These are phyloP conservation scores for Simalia tracyae DNA, from an alignment of 2,797 vertebrate genomes.

Conservation along the genomic window DNA sequence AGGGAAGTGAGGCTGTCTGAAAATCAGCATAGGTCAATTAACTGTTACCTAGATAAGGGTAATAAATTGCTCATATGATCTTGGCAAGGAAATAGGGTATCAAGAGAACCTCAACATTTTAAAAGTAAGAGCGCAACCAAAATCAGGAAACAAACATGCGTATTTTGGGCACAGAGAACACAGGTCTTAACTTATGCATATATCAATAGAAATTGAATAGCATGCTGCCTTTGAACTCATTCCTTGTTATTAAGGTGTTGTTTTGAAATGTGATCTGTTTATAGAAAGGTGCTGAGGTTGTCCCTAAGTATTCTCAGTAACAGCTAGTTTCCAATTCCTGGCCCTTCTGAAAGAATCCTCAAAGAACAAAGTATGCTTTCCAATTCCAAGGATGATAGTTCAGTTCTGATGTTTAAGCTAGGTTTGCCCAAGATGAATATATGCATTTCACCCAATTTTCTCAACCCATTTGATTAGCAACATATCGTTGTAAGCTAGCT, in stretches of 20 bases:
- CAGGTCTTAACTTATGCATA: neutral
- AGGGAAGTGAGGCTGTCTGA: slow-evolving; percentile 46
- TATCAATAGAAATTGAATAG: slow-evolving; percentile 5
- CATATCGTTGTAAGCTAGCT: slow-evolving; percentile 6
- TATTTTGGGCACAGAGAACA: neutral
- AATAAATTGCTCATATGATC: slow-evolving; percentile 38
- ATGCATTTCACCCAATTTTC: neutral
- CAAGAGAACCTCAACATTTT: slow-evolving; percentile 38
- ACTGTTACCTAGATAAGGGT: slow-evolving; percentile 49
- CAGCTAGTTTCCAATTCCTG: neutral
- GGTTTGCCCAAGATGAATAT: neutral
- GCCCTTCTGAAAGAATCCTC: neutral
- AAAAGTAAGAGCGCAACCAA: slow-evolving; percentile 52
- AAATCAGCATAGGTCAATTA: slow-evolving; percentile 56
- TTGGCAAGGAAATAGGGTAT: slow-evolving; percentile 54
- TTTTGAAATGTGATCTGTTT: slow-evolving; percentile 12
- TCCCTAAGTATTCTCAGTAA: neutral
- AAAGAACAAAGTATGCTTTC: neutral
- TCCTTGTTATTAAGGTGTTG: neutral
- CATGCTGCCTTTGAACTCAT: slow-evolving; percentile 14
- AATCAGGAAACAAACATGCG: slow-evolving; percentile 22
- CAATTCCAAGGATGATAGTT: neutral
- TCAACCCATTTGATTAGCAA: neutral
- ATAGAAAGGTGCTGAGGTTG: neutral
- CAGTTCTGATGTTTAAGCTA: neutral